Base-by-base conservation (phyloP, 1,140 invertebrate species). In the Medauroidea extradentata region DNA sequence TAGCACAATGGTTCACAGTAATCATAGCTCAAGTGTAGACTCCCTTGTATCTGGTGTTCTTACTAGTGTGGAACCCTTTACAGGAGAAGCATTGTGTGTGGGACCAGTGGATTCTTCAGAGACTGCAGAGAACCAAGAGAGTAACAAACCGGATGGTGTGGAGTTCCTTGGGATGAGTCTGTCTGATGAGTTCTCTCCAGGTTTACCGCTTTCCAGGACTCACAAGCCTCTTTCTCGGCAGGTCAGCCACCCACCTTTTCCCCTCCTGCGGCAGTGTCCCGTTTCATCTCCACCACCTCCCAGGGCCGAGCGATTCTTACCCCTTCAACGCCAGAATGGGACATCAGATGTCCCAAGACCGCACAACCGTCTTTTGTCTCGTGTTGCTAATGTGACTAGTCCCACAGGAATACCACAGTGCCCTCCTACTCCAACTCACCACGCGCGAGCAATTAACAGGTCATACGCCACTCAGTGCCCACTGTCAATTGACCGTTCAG, bases 391-490 rank as follows among this genome's bases (percentile, higher is more conserved):
- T 2, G 52, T 34, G 2, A 53, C 52, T 4, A 53, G 38, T 39
- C 52, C 52, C 1, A 39, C 52, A 9, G 52, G 52, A 16, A 25
- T 34, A n/a, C 41, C 76, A 0, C 78, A 86, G 27, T 93, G 90
- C 69, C 89, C 87, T 7, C 89, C 90, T 0, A 91, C 89, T 1
- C 89, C 90, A 0, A 91, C 89, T 0, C 90, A 92, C 73, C 88
- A 89, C 67, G 87, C 88, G 8, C 50, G 58, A 55, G 34, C 60
- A 39, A 16, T 21, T 16, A 48, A 48, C 9, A 48, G 9, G n/a
- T 14, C 44, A 5, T 25, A 21, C 29, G 21, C 11, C 16, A 50
- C 19, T n/a, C n/a, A n/a, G n/a, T n/a, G n/a, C n/a, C n/a, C n/a
- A n/a, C n/a, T n/a, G n/a, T n/a, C n/a, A n/a, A n/a, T n/a, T n/a